These are phyloP conservation scores for Nyctibius bracteatus DNA, from an alignment of 2,113 vertebrate genomes.

Conservation along the genomic window DNA sequence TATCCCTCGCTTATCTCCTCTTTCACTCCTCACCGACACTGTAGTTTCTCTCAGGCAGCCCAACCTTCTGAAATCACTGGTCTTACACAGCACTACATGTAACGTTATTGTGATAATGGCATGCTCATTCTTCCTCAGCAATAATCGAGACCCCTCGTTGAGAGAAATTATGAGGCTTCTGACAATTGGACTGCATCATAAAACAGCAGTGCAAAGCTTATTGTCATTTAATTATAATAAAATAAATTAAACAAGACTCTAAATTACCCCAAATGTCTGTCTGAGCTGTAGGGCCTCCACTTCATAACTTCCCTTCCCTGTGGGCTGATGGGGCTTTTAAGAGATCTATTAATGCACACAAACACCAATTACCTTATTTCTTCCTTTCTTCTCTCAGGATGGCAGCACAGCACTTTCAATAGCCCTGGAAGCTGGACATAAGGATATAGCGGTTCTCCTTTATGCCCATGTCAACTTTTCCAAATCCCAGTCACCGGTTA, in stretches of 20 bases:
- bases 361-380: neutral
- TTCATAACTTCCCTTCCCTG: neutral
- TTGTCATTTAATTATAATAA: constrained; percentile 25
- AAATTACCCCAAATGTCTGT: neutral
- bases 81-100: neutral
- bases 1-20: neutral
- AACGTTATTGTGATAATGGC: neutral
- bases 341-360: neutral
- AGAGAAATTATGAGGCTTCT: constrained; percentile 15
- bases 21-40: neutral
- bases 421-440: constrained; percentile 96
- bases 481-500: constrained; percentile 92
- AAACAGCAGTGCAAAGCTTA: neutral
- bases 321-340: neutral
- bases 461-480: constrained; percentile 97
- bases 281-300: neutral
- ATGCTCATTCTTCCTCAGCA: neutral
- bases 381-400: constrained; percentile 75
- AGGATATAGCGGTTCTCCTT: constrained; percentile 93
- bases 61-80: neutral
- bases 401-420: constrained; percentile 96
- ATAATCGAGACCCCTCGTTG: neutral
- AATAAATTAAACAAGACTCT: constrained; percentile 15
- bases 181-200: neutral
- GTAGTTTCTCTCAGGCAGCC: neutral